Evolutionary conservation across 2,888 invertebrate genomes (phyloP).

Genomic region (Sipha maydis): DNA sequence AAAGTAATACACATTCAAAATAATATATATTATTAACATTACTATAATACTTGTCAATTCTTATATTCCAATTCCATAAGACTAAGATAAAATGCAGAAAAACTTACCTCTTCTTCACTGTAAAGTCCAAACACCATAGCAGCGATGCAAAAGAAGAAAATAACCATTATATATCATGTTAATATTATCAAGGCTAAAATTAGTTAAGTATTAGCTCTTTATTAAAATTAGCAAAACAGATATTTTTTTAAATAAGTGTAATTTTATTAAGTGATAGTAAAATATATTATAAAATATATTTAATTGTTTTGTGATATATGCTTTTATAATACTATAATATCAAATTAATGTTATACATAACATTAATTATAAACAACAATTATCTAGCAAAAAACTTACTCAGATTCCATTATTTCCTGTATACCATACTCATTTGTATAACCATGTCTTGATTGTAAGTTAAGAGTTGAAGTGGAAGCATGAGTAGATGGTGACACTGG

Average conservation of each 20-base stretch:
- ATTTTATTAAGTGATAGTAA: neutral
- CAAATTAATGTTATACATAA: conserved; percentile 11
- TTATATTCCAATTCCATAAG: neutral
- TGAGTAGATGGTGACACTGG: conserved; percentile 54
- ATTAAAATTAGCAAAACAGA: conserved; percentile 28
- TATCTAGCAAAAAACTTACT: conserved; percentile 62
- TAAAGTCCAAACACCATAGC: conserved; percentile 60
- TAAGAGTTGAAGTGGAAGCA: conserved; percentile 57
- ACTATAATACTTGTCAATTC: neutral
- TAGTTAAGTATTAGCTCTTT: neutral
- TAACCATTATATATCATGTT: conserved; percentile 45
- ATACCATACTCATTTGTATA: conserved; percentile 64
- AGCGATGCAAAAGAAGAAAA: conserved; percentile 59
- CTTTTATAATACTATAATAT: neutral
- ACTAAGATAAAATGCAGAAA: conserved; percentile 23
- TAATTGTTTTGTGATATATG: neutral
- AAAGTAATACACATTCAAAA: too few relatives aligned
- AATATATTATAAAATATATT: neutral
- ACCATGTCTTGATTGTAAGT: conserved; percentile 56
- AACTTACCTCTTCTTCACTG: conserved; percentile 57
- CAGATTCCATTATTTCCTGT: conserved; percentile 64
- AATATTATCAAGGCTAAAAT: conserved; percentile 42
- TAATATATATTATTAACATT: too few relatives aligned
- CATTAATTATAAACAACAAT: neutral
- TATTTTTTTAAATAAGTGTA: conserved; percentile 1